Percentiles rank a stretch among this genome's conserved stretches.
Evolutionary conservation across 2,797 vertebrate species (phyloP).

Genomic region (Chlorospingus flavigularis): DNA sequence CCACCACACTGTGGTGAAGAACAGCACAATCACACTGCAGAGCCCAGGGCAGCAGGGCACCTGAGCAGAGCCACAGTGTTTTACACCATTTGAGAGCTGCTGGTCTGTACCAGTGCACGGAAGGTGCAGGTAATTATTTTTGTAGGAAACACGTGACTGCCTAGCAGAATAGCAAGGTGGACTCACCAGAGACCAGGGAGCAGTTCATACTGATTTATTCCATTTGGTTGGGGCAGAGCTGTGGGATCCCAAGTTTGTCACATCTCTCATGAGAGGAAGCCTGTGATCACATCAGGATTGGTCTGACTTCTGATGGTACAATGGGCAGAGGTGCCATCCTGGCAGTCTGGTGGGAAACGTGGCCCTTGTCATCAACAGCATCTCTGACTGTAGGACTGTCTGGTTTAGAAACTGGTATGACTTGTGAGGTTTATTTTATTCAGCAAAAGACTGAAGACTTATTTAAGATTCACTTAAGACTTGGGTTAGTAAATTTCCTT

Average conservation of each 20-base stretch:
- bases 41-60: slow-evolving; percentile 45
- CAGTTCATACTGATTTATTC: neutral
- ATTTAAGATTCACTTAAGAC: neutral
- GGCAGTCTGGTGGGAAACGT: neutral
- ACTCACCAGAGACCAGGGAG: neutral
- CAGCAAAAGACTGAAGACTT: neutral
- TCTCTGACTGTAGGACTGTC: neutral
- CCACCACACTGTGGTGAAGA: slow-evolving; percentile 42
- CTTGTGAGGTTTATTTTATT: neutral
- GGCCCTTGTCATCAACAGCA: neutral
- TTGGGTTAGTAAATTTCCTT: neutral
- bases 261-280: neutral
- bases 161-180: neutral
- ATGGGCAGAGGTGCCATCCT: neutral
- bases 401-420: neutral
- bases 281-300: neutral
- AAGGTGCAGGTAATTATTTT: slow-evolving; percentile 55
- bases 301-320: neutral
- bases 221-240: neutral
- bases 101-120: slow-evolving; percentile 21
- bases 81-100: slow-evolving; percentile 5
- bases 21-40: slow-evolving; percentile 6
- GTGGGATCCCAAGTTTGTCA: neutral
- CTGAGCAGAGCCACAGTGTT: slow-evolving; percentile 36
- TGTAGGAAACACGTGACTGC: neutral